Base-by-base conservation (phyloP, 2,888 invertebrate species). In the Ectropis crepuscularia region DNA sequence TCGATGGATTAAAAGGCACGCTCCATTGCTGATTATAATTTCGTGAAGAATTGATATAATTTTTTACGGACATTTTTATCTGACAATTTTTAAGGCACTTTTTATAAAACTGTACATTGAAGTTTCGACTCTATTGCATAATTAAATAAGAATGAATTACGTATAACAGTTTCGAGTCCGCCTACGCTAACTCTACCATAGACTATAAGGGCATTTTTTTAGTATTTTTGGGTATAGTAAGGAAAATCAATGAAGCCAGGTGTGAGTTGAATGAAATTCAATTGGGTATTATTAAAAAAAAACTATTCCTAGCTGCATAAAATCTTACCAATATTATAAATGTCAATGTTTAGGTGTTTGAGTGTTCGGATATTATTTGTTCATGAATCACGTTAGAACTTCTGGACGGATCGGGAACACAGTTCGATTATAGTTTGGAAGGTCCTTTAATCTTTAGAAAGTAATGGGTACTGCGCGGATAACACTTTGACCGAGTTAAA, bases 11-110 rank as follows among this genome's bases (percentile, higher is more conserved):
- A 90, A 78, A 73, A 65, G 74, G 80, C 81, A 86, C 86, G 89
- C 89, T 88, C 86, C 90, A 88, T 88, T 89, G 89, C 88, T 86
- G 84, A 87, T 89, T 86, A 87, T 85, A 82, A 87, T 85, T 86
- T 75, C 71, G 77, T 63, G 64, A 77, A 77, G 76, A 82, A 82
- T 82, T 75, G 80, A 75, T 74, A 61, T 62, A 48, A 66, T 75
- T 70, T 67, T 73, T 77, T 79, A 46, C 51, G 49, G 62, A 39
- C 60, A 63, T 46, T 63, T 70, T 66, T 62, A 53, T 42, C 55
- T 55, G 54, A 54, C 47, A 16, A 11, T 57, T 41, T 57, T 42
- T 16, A 9, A 42, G 16, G 37, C 36, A 5, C 6, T 43, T 11
- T 49, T 50, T n/a, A n/a, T 6, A 9, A 45, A 50, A 12, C 5